phyloP scores from a whole-genome alignment of 1,140 invertebrate species.

The Anoplophora glabripennis region DNA sequence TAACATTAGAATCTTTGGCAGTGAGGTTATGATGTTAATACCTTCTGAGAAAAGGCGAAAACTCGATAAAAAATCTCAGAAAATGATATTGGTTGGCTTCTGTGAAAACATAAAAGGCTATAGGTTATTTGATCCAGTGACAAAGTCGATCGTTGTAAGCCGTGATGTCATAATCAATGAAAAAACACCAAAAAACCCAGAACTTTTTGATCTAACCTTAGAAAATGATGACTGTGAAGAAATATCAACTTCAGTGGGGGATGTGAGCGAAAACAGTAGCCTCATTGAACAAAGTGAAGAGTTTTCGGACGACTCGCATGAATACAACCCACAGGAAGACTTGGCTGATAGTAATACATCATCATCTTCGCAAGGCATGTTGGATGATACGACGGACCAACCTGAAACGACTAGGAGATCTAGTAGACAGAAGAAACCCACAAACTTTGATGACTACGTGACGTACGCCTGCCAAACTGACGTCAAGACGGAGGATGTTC shows the following conservation, averaged over 20 bases:
- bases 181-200: slow-evolving; percentile 2
- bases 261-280: background rate
- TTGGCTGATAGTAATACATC: background rate
- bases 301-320: background rate
- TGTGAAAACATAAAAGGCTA: slow-evolving; percentile 34
- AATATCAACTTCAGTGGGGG: slow-evolving; percentile 10
- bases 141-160: slow-evolving; percentile 9
- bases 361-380: background rate
- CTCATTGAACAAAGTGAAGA: background rate
- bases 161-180: slow-evolving; percentile 15
- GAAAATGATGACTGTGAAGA: background rate
- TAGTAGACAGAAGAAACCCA: slow-evolving; percentile 19
- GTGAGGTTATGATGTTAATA: too few species aligned
- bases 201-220: background rate
- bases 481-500: too few species aligned
- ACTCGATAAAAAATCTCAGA: slow-evolving; percentile 28
- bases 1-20: too few species aligned
- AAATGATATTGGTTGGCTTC: slow-evolving; percentile 40
- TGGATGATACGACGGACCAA: background rate
- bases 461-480: slow-evolving; percentile 19
- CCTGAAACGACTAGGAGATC: slow-evolving; percentile 14
- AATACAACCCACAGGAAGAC: slow-evolving; percentile 12
- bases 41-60: too few species aligned
- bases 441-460: slow-evolving; percentile 23
- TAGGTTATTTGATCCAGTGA: slow-evolving; percentile 8